Evolutionary conservation across 2,113 vertebrate genomes (phyloP).

Genomic region (western clawed frog (Xenopus tropicalis)): DNA sequence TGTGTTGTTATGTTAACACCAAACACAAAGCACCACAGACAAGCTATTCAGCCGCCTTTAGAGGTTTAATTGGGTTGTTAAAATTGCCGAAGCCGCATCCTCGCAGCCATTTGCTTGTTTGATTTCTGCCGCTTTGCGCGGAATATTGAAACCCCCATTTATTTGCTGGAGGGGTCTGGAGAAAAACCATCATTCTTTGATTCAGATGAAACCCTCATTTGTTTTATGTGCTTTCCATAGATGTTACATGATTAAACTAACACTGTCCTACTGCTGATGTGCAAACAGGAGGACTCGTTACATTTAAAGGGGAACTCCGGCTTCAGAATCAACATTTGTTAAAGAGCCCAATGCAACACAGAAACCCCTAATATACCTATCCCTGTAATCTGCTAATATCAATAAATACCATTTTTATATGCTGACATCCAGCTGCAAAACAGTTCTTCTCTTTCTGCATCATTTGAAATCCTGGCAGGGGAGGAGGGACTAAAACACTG

Average conservation of each 20-base stretch:
- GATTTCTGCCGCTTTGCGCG: not conserved
- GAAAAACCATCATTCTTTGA: not conserved
- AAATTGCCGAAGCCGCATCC: conserved; percentile 27
- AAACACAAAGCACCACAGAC: not conserved
- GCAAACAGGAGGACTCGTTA: too few relatives aligned
- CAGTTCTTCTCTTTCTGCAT: too few relatives aligned
- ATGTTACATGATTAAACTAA: not conserved
- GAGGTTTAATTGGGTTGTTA: conserved; percentile 32
- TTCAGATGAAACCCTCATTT: not conserved
- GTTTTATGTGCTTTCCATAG: not conserved
- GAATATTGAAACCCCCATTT: conserved; percentile 23
- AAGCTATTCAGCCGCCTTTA: conserved; percentile 22
- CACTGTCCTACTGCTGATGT: not conserved
- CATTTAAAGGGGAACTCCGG: too few relatives aligned
- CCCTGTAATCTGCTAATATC: too few relatives aligned
- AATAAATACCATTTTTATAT: too few relatives aligned
- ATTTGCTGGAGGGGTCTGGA: conserved; percentile 10
- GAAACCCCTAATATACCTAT: too few relatives aligned
- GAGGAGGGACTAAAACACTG: too few relatives aligned
- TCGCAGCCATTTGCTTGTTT: conserved; percentile 12
- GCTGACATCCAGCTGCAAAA: too few relatives aligned
- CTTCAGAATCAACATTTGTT: too few relatives aligned
- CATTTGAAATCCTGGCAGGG: too few relatives aligned
- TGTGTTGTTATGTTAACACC: conserved; percentile 12
- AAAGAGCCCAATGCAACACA: too few relatives aligned